Evolutionary conservation across 2,797 vertebrate genomes (phyloP).

Genomic region (Macroramphosus scolopax): DNA sequence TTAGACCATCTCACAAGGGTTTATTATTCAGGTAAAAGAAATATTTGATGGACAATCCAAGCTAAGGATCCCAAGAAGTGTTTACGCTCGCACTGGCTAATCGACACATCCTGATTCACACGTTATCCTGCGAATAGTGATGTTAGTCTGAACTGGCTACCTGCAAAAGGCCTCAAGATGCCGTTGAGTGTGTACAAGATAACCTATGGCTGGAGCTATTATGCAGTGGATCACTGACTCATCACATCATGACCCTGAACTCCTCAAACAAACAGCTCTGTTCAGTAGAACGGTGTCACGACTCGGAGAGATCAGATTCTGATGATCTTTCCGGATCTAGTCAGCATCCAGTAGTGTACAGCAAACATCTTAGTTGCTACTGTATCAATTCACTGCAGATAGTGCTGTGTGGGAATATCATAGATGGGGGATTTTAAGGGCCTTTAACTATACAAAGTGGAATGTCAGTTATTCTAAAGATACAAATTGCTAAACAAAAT

Average conservation of each 20-base stretch:
- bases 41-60: too few relatives aligned
- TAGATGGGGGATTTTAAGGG: neutral
- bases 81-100: too few relatives aligned
- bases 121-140: too few relatives aligned
- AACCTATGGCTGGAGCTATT: conserved; percentile 18
- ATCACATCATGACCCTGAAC: conserved; percentile 58
- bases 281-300: conserved; percentile 51
- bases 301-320: conserved; percentile 49
- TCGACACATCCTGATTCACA: too few relatives aligned
- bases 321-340: conserved; percentile 44
- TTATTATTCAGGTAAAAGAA: too few relatives aligned
- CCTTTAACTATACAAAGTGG: neutral
- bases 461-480: too few relatives aligned
- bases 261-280: conserved; percentile 26
- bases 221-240: conserved; percentile 54
- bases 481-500: too few relatives aligned
- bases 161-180: too few relatives aligned
- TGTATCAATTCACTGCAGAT: conserved; percentile 30
- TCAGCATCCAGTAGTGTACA: conserved; percentile 15
- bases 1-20: too few relatives aligned
- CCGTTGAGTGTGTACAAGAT: neutral
- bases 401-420: conserved; percentile 13
- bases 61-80: too few relatives aligned
- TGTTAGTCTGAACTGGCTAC: too few relatives aligned
- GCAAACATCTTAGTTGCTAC: conserved; percentile 11